Percentiles rank a stretch among this genome's conserved stretches.
Evolutionary conservation across 2,113 vertebrate species (phyloP).

Genomic region (Ovibos moschatus): DNA sequence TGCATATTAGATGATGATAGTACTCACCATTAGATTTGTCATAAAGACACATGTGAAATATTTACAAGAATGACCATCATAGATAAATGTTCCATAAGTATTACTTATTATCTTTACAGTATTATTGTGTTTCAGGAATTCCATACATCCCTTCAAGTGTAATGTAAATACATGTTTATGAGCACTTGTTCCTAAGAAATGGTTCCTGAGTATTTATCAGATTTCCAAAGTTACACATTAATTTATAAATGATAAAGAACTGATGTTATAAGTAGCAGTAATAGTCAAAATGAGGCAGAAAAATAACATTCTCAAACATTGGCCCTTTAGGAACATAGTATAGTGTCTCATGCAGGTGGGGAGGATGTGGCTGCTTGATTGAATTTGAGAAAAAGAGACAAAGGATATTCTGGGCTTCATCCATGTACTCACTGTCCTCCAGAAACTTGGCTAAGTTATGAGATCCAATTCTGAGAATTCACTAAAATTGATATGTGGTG

Average conservation of each 20-base stretch:
- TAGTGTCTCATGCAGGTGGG: background rate
- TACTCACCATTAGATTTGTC: background rate
- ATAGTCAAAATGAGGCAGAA: background rate
- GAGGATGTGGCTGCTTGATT: background rate
- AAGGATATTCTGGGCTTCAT: background rate
- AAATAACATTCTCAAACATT: background rate
- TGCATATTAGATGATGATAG: background rate
- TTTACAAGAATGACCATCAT: background rate
- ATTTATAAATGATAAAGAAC: background rate
- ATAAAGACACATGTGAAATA: background rate
- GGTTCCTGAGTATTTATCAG: background rate
- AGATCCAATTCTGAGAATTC: background rate
- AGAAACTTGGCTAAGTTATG: background rate
- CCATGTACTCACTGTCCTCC: background rate
- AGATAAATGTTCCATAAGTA: background rate
- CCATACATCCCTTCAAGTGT: background rate
- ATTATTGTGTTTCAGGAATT: background rate
- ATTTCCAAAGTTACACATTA: background rate
- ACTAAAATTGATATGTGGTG: background rate
- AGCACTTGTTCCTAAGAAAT: background rate
- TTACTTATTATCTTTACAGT: background rate
- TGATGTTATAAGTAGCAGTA: background rate
- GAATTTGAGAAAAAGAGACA: background rate
- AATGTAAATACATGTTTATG: background rate
- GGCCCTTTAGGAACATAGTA: background rate